Conservation (phyloP, 2,888 invertebrate species). For the Malachius bipustulatus region DNA sequence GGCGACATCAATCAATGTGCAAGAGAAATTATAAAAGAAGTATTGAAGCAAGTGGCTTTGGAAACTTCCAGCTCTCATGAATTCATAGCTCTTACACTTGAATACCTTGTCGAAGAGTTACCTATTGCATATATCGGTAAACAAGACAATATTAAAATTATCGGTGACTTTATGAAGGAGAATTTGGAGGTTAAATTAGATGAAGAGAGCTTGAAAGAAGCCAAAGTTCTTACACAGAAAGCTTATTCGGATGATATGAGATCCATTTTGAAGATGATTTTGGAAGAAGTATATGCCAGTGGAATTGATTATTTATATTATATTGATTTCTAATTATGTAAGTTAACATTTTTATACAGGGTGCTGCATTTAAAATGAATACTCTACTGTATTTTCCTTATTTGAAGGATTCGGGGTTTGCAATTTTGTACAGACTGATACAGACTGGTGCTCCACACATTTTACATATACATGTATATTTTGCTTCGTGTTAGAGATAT, state of each 20-base stretch:
- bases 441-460: no score
- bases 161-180: background rate
- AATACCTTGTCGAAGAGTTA: background rate
- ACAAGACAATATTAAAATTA: background rate
- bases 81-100: background rate
- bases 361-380: no score
- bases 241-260: constrained; percentile 15
- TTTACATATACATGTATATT: no score
- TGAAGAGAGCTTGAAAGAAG: background rate
- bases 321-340: no score
- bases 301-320: constrained; percentile 31
- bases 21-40: constrained; percentile 24
- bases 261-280: constrained; percentile 24
- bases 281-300: constrained; percentile 27
- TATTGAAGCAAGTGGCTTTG: constrained; percentile 22
- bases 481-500: no score
- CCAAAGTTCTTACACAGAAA: background rate
- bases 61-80: background rate
- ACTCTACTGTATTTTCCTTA: no score
- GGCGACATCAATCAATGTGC: constrained; percentile 20
- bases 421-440: no score
- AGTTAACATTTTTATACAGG: no score
- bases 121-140: background rate
- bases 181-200: background rate
- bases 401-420: no score